Base-by-base conservation (phyloP, 2,113 vertebrate species). In the Potamarius usumacintae region DNA sequence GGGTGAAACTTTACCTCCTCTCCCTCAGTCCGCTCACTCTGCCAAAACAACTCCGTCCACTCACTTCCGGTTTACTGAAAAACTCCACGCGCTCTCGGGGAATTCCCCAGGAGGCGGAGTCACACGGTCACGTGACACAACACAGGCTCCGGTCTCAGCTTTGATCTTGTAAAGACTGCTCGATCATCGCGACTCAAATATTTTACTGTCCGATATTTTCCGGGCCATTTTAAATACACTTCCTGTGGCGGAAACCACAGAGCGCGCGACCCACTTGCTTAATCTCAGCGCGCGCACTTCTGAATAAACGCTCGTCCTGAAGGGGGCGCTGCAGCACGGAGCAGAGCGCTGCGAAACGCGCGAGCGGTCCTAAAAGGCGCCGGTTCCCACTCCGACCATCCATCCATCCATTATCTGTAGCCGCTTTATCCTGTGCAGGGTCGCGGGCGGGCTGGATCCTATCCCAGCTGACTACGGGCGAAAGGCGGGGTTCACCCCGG, bases 31-130 rank as follows among this genome's bases (percentile, higher is more conserved):
- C 8, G 5, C 5, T 11, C 8, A 5, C 5, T 5, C 4, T 12
- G 20, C 65, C 83, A 69, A 63, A 82, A 89, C 86, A 87, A 57
- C n/a, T 3, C 1, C 48, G 34, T 1, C 0, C 48, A 5, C 18
- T 81, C 25, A 34, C 82, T 67, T 57, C 53, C 80, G 80, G n/a
- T 4, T 77, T 12, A n/a, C 22, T 60, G 11, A 34, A 77, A 85
- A 42, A 0, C 52, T 71, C 69, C 86, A 88, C 89, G 87, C 76
- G 89, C 53, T 80, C 53, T 74, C 69, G 22, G 80, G 89, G 90
- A 72, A 90, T 85, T 89, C 80, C 90, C 88, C 85, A 63, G 14
- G 53, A 83, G 88, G 89, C 74, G 89, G 87, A 62, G 87, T 4
- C 58, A 9, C 0, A 1, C 7, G 2, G 62, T 63, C 88, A 87